A percentile compares a stretch with the other conserved stretches of the same genome.
Conservation (phyloP, 2,113 vertebrate species). For the Argyrosomus japonicus region DNA sequence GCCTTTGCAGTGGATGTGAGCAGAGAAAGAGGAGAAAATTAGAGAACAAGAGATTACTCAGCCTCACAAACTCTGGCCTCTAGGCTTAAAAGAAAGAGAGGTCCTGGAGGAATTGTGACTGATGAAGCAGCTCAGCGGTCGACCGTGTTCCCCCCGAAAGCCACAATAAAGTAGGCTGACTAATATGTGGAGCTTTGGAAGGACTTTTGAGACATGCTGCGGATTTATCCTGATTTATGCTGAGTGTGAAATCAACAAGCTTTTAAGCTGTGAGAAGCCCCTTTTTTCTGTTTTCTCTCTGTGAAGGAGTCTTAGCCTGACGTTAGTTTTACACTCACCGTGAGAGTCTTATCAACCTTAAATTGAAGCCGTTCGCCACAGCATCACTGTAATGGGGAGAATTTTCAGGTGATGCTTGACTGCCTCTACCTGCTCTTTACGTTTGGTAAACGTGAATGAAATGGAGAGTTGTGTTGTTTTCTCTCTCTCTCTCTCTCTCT, state of each 20-base stretch:
- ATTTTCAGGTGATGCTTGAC: background rate
- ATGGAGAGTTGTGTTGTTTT: background rate
- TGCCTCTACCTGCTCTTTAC: background rate
- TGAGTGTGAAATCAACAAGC: constrained; percentile 68
- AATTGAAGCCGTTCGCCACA: constrained; percentile 34
- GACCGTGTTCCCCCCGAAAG: constrained; percentile 36
- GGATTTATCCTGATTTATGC: constrained; percentile 66
- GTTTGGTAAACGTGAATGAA: constrained; percentile 21
- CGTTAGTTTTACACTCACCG: constrained; percentile 44
- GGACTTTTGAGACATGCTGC: constrained; percentile 49
- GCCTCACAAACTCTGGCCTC: constrained; percentile 41
- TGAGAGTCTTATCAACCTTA: constrained; percentile 38
- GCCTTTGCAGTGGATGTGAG: constrained; percentile 19
- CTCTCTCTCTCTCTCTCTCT: no score
- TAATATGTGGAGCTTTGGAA: constrained; percentile 52
- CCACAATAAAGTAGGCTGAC: constrained; percentile 56
- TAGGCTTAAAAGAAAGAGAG: constrained; percentile 41
- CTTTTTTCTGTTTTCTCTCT: constrained; percentile 24
- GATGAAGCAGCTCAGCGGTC: constrained; percentile 59
- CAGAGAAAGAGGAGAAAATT: constrained; percentile 12
- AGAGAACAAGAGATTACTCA: constrained; percentile 27
- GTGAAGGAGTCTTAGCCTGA: constrained; percentile 43
- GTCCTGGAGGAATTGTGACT: constrained; percentile 48
- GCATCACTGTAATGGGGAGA: background rate
- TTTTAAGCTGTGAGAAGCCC: constrained; percentile 41